phyloP scores from a whole-genome alignment of 2,797 vertebrate genomes.

The Brachyrhaphis roseni region DNA sequence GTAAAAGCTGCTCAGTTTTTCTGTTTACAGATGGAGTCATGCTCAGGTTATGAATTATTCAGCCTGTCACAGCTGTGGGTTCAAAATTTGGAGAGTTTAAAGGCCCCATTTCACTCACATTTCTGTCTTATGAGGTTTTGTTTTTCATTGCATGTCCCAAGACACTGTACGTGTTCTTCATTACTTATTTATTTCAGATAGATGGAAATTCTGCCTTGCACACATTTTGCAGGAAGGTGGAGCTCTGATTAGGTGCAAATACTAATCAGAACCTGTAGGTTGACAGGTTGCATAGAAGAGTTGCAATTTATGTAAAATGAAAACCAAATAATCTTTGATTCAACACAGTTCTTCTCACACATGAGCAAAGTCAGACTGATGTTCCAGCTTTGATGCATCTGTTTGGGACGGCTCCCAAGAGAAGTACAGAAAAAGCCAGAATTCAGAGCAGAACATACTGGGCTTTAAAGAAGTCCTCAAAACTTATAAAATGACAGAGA shows the following conservation, averaged over 20 bases:
- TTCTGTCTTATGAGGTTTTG: constrained; percentile 42
- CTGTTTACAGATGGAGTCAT: constrained; percentile 49
- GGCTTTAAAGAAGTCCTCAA: background rate
- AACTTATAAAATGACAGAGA: background rate
- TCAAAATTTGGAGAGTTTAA: constrained; percentile 45
- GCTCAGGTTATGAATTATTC: constrained; percentile 61
- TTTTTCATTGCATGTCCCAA: constrained; percentile 38
- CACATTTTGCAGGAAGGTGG: constrained; percentile 3
- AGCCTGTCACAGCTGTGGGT: constrained; percentile 47
- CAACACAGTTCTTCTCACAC: background rate
- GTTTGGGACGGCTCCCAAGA: background rate
- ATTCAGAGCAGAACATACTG: background rate
- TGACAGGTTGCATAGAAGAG: background rate
- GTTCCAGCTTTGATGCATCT: background rate
- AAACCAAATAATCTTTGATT: background rate
- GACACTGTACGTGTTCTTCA: constrained; percentile 20
- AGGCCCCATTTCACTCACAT: constrained; percentile 50
- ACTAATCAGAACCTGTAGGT: background rate
- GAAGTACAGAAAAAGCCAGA: background rate
- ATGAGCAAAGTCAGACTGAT: background rate
- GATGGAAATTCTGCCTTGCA: constrained; percentile 3
- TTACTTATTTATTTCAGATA: constrained; percentile 47
- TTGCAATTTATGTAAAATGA: background rate
- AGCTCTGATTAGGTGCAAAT: background rate
- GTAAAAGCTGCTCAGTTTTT: constrained; percentile 26